Evolutionary conservation across 1,140 invertebrate genomes (phyloP), one percentile per base, ranked within the genome.

Genomic region (Diorhabda sublineata): DNA sequence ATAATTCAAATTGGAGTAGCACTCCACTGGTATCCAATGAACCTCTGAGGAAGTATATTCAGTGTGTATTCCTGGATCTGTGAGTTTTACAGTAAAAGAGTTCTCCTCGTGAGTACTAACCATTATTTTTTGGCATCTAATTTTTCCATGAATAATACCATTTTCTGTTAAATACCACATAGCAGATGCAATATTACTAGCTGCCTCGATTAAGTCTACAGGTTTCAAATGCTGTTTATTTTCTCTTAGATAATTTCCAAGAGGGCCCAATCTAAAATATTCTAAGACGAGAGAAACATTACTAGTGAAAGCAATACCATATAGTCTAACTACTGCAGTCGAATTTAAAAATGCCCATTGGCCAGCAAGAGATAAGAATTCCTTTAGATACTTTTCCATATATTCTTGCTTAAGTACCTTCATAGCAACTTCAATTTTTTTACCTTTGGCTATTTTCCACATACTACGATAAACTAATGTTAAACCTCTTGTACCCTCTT

Each of bases 21-120:
- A 91, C 80, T 95, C 92, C 3, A 89, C 86, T 1, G 94, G 92
- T 74, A 95, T 87, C 93, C 93, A 96, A 72, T 94, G 91, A 9
- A 94, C 84, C 75, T 93, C 91, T 64, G 83, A 76, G 7, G 79
- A 70, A 9, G 75, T 71, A 71, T 84, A 86, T 69, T 80, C 77
- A 65, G 82, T 76, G 68, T 87, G 81, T 76, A 94, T 83, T 70
- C 92, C 91, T 6, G 92, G 91, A 83, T 95, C 93, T 6, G 87
- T 84, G 9, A 96, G 83, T 82, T 94, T 94, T 2, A 95, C 90
- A 59, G 85, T 84, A 66, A 95, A 90, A 47, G 86, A 83, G 70
- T 86, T 87, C 57, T 86, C 85, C 41, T 86, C 86, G 71, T 92
- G 89, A 41, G 83, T 80, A 66, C 87, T 85, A 7, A 96, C 90